Evolutionary conservation across 2,888 invertebrate genomes (phyloP).

Genomic region (Conchocele bisecta): DNA sequence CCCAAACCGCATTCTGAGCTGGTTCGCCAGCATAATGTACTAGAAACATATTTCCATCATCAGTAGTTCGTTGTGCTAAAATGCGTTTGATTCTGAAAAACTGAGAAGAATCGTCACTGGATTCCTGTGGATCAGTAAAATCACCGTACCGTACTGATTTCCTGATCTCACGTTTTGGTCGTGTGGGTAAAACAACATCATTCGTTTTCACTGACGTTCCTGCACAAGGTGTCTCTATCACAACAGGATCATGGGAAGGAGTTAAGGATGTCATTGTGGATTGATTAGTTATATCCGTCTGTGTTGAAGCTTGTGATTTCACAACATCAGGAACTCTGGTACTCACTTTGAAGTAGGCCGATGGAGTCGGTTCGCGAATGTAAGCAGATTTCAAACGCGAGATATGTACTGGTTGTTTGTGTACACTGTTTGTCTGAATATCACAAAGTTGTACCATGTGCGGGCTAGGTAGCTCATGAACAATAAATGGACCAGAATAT

Average conservation of each 20-base stretch:
- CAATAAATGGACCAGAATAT: slow-evolving; percentile 31
- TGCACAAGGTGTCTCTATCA: too few relatives aligned
- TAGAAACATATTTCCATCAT: slow-evolving; percentile 14
- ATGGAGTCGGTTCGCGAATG: slow-evolving; percentile 19
- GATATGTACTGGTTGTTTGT: slow-evolving; percentile 28
- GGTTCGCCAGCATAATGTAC: slow-evolving; percentile 8
- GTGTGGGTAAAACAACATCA: too few relatives aligned
- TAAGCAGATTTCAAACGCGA: slow-evolving; percentile 23
- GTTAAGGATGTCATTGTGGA: too few relatives aligned
- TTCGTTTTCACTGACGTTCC: too few relatives aligned
- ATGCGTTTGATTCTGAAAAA: slow-evolving; percentile 16
- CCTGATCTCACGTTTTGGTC: too few relatives aligned
- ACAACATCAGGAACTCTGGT: slow-evolving; percentile 2
- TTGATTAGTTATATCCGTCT: too few relatives aligned
- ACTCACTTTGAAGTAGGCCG: slow-evolving; percentile 20
- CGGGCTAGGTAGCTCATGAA: slow-evolving; percentile 19
- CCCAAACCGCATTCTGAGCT: slow-evolving; percentile 20
- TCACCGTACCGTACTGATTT: too few relatives aligned
- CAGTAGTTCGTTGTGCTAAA: slow-evolving; percentile 12
- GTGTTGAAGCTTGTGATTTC: slow-evolving; percentile 8
- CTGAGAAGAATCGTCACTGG: too few relatives aligned
- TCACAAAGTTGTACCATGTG: slow-evolving; percentile 31
- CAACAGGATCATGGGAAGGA: too few relatives aligned
- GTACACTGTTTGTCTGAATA: slow-evolving; percentile 1
- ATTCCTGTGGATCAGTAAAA: too few relatives aligned